Conservation (phyloP, 2,113 vertebrate genomes). For the Bubo bubo region DNA sequence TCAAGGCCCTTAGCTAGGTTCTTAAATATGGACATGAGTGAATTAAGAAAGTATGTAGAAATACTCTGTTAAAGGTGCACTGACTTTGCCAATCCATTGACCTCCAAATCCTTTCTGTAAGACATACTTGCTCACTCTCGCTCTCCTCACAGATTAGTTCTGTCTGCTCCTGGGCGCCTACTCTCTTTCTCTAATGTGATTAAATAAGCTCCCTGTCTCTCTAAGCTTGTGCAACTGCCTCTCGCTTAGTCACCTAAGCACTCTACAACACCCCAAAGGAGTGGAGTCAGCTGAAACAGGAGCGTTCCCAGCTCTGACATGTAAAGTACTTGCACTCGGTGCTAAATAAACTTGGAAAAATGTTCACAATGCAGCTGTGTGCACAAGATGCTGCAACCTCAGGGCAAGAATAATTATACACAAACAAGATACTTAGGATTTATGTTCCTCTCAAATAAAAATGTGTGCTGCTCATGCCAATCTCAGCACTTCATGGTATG, state of each 20-base stretch:
- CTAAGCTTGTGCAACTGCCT: slow-evolving; percentile 24
- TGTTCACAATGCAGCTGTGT: slow-evolving; percentile 33
- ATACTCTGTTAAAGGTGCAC: background rate
- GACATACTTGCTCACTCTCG: background rate
- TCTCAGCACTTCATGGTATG: background rate
- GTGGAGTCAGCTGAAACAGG: slow-evolving; percentile 65
- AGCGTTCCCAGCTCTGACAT: slow-evolving; percentile 61
- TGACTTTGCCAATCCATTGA: background rate
- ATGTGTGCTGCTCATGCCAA: background rate
- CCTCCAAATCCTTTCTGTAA: background rate
- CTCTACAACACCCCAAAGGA: slow-evolving; percentile 48
- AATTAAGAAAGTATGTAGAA: background rate
- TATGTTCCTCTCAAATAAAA: slow-evolving; percentile 60
- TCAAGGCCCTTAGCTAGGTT: background rate
- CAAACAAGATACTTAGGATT: slow-evolving; percentile 56
- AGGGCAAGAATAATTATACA: slow-evolving; percentile 58
- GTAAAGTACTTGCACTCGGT: slow-evolving; percentile 55
- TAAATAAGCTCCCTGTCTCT: slow-evolving; percentile 59
- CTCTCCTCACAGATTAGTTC: slow-evolving; percentile 3
- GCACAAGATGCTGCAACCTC: slow-evolving; percentile 38
- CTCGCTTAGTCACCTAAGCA: slow-evolving; percentile 59
- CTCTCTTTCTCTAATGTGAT: slow-evolving; percentile 29
- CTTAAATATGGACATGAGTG: background rate
- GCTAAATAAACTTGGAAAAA: slow-evolving; percentile 71
- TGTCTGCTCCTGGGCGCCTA: slow-evolving; percentile 18